These are phyloP conservation scores for Thomomys bottae DNA, from an alignment of 2,113 vertebrate genomes.

Conservation along the genomic window DNA sequence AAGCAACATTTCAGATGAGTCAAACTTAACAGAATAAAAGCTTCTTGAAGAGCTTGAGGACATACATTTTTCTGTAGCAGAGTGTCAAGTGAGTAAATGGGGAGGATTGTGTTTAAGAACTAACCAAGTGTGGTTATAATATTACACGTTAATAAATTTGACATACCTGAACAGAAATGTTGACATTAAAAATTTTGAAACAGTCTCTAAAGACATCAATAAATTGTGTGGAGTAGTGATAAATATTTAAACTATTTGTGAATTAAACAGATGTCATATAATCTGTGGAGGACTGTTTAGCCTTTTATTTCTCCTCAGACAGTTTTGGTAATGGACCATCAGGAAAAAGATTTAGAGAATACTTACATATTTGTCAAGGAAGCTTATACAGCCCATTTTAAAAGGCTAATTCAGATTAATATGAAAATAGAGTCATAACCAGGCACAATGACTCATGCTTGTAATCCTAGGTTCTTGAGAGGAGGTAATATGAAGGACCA, in stretches of 20 bases:
- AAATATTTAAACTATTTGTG: constrained; percentile 4
- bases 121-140: not conserved
- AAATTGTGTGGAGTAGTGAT: not conserved
- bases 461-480: too few species aligned
- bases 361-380: not conserved
- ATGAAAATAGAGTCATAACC: not conserved
- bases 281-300: not conserved
- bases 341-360: not conserved
- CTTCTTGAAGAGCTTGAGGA: constrained; percentile 1
- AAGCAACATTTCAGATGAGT: constrained; percentile 16
- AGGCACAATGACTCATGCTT: too few species aligned
- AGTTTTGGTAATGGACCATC: not conserved
- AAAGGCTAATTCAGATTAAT: not conserved
- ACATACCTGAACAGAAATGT: not conserved
- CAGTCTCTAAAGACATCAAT: not conserved
- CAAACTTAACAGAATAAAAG: constrained; percentile 7
- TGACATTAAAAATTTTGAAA: not conserved
- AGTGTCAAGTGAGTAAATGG: constrained; percentile 1
- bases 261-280: not conserved
- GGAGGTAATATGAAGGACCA: too few species aligned
- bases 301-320: not conserved
- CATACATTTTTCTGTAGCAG: constrained; percentile 24
- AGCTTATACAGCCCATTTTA: not conserved
- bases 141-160: constrained; percentile 11
- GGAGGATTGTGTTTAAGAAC: constrained; percentile 40